A percentile compares a stretch with the other conserved stretches of the same genome.
These are phyloP conservation scores for Scaptomyza graminum DNA, from an alignment of 1,140 invertebrate species.

Conservation along the genomic window DNA sequence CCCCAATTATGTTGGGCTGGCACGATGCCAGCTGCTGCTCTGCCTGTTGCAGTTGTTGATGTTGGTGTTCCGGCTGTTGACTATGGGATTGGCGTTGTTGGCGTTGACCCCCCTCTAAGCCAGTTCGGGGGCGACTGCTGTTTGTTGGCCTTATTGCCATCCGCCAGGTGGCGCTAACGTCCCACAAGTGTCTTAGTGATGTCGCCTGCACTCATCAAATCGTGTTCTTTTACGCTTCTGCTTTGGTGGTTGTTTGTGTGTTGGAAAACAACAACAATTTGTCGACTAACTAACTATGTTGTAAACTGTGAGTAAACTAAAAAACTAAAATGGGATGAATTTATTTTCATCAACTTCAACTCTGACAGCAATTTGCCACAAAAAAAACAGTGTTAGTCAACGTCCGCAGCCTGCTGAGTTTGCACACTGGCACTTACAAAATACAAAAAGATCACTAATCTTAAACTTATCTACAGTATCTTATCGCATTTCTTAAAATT, in stretches of 20 bases:
- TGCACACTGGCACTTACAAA: not conserved
- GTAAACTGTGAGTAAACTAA: conserved; percentile 59
- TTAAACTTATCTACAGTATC: conserved; percentile 5
- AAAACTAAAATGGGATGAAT: conserved; percentile 65
- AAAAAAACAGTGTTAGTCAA: conserved; percentile 8
- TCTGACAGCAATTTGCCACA: conserved; percentile 17
- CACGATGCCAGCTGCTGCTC: conserved; percentile 25
- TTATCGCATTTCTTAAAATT: conserved; percentile 31
- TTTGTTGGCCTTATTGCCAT: conserved; percentile 61
- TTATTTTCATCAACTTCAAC: conserved; percentile 43
- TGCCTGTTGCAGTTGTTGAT: conserved; percentile 16
- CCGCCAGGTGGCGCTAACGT: conserved; percentile 41
- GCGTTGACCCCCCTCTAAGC: conserved; percentile 49
- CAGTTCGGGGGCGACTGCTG: conserved; percentile 48
- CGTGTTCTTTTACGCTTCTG: conserved; percentile 40
- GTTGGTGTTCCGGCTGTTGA: conserved; percentile 23
- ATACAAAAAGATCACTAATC: not conserved
- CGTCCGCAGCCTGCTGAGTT: conserved; percentile 36
- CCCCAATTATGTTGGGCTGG: conserved; percentile 40
- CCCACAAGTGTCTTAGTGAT: conserved; percentile 35
- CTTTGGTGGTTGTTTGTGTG: conserved; percentile 48
- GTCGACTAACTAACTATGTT: conserved; percentile 44
- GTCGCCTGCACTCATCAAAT: conserved; percentile 28
- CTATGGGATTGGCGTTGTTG: conserved; percentile 17
- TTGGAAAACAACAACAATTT: conserved; percentile 69